Base-by-base conservation (phyloP, 2,113 vertebrate species). In the Hiodon tergisus region DNA sequence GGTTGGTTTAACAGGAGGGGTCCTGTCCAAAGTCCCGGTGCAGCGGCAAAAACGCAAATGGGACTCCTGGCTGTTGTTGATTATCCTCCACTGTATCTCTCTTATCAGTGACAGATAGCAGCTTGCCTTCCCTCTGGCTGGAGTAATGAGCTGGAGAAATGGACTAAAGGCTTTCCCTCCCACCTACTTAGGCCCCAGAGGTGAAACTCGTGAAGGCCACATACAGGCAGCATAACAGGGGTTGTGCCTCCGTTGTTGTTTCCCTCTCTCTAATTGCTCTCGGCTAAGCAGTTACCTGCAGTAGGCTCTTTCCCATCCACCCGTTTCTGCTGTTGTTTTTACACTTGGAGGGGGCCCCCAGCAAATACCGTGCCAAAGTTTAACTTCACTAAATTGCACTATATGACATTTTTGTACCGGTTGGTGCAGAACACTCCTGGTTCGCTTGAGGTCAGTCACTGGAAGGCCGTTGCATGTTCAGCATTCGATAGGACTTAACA, bases 1-100 rank as follows among this genome's bases (percentile, higher is more conserved):
- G 54, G 57, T 77, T 65, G 52, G 54, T 59, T 68, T 71, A 73
- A 71, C 61, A 67, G 17, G 61, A 62, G 17, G 60, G 76, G 53
- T 2, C 7, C 46, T 31, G 9, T 8, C 6, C 6, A 8, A 14
- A 51, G 53, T 47, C 14, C 53, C 48, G 2, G 48, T 51, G 53
- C 31, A 16, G 48, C 47, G 61, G 69, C 55, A 67, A 65, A 50
- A 63, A 61, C 61, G 58, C 52, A 61, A 73, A 73, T 59, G 52
- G 52, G 13, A 51, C 9, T 3, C 6, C 54, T 46, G 4, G 71
- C 31, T 73, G 68, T 46, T 63, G 17, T 54, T 75, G 66, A 68
- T 52, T 13, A 68, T n/a, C 50, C 48, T 7, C 13, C 66, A 52
- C 48, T 31, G 16, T 31, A 31, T 66, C 13, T 66, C 50, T 66